These are phyloP conservation scores for Equus przewalskii DNA, from an alignment of 2,113 vertebrate species.

Conservation along the genomic window DNA sequence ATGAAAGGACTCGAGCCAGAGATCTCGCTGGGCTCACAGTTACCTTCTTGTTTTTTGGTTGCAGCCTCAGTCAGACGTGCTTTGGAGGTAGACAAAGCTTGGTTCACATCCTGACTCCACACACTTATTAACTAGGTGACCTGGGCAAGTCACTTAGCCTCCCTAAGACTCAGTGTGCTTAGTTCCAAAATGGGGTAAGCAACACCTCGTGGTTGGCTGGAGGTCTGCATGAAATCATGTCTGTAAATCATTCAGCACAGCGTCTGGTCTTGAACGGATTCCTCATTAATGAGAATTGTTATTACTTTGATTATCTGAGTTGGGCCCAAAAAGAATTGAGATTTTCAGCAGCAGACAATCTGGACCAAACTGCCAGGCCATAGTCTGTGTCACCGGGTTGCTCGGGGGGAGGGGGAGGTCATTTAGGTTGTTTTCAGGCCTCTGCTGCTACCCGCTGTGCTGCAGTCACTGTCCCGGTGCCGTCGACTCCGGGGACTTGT, in stretches of 20 bases:
- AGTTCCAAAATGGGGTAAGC: neutral
- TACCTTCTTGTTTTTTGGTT: neutral
- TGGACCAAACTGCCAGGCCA: neutral
- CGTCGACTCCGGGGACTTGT: accelerated
- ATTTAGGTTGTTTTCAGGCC: neutral
- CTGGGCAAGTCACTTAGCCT: neutral
- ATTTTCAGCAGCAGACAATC: neutral
- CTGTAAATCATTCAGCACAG: neutral
- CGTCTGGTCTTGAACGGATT: neutral
- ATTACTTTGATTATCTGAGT: neutral
- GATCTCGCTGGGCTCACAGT: neutral
- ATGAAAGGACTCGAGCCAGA: neutral
- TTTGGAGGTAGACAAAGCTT: neutral
- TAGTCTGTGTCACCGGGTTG: neutral
- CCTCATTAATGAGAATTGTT: neutral
- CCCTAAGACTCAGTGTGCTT: neutral
- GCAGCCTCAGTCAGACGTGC: neutral
- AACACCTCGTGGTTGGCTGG: neutral
- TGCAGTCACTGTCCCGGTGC: neutral
- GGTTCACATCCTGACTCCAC: neutral
- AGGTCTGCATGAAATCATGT: neutral
- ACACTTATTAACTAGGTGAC: neutral
- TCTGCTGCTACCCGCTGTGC: accelerated
- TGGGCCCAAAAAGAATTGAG: neutral
- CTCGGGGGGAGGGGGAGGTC: neutral